A percentile compares a stretch with the other conserved stretches of the same genome.
Evolutionary conservation across 2,113 vertebrate genomes (phyloP).

Genomic region (Odocoileus virginianus): DNA sequence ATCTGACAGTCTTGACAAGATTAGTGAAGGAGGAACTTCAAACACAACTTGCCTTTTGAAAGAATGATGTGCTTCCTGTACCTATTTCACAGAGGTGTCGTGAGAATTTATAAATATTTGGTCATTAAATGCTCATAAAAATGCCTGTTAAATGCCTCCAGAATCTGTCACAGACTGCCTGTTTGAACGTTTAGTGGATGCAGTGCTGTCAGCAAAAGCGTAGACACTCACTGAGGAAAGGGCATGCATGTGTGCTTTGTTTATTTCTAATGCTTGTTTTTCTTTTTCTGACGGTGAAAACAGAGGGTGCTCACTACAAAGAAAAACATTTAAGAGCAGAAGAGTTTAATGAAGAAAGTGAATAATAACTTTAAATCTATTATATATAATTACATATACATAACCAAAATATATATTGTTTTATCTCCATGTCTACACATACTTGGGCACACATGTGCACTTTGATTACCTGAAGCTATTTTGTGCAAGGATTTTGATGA

Average conservation of each 20-base stretch:
- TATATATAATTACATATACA: neutral
- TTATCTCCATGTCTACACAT: neutral
- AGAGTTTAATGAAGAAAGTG: neutral
- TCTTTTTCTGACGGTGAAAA: neutral
- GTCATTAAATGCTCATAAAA: conserved; percentile 20
- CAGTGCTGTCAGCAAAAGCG: neutral
- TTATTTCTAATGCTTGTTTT: neutral
- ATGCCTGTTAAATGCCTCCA: neutral
- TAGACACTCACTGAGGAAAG: neutral
- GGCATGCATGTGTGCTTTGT: neutral
- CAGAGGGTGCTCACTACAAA: neutral
- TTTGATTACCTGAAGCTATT: neutral
- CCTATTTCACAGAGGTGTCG: neutral
- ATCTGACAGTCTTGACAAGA: neutral
- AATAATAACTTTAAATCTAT: neutral
- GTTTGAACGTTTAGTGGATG: neutral
- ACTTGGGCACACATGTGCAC: accelerated
- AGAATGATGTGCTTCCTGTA: neutral
- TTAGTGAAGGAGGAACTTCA: neutral
- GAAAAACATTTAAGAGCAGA: neutral
- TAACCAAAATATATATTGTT: neutral
- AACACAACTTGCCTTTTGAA: neutral
- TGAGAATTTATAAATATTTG: conserved; percentile 47
- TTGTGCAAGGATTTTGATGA: neutral
- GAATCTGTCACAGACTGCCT: neutral